These are phyloP conservation scores for Ditylenchus dipsaci DNA, from an alignment of 1,140 invertebrate genomes.

Conservation along the genomic window DNA sequence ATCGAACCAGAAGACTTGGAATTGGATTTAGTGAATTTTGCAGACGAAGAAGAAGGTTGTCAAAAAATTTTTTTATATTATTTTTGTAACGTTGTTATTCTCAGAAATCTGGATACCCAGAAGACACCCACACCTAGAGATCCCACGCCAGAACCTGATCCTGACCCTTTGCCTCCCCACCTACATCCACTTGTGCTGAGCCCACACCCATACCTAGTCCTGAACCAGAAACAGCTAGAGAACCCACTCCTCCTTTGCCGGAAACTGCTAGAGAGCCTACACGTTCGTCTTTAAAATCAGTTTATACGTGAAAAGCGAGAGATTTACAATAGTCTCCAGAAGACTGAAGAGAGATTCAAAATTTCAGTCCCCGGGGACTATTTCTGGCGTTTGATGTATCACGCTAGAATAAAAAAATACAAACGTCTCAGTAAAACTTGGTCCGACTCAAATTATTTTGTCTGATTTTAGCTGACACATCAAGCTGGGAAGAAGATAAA, in stretches of 20 bases:
- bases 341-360: too few relatives aligned
- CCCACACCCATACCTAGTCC: slow-evolving; percentile 24
- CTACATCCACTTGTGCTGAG: slow-evolving; percentile 16
- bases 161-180: slow-evolving; percentile 44
- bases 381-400: too few relatives aligned
- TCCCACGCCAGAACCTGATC: slow-evolving; percentile 44
- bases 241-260: slow-evolving; percentile 15
- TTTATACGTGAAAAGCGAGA: neutral
- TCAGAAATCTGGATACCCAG: slow-evolving; percentile 33
- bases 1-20: slow-evolving; percentile 50
- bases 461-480: neutral
- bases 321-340: neutral
- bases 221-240: slow-evolving; percentile 13
- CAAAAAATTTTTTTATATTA: slow-evolving; percentile 9
- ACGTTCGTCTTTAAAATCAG: neutral
- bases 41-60: slow-evolving; percentile 45
- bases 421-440: too few relatives aligned
- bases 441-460: too few relatives aligned
- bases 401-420: too few relatives aligned
- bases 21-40: slow-evolving; percentile 40
- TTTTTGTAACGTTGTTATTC: neutral
- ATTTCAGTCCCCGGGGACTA: too few relatives aligned
- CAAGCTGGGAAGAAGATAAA: slow-evolving; percentile 2
- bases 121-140: slow-evolving; percentile 31
- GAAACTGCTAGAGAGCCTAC: slow-evolving; percentile 21